Evolutionary conservation across 2,797 vertebrate species (phyloP), one percentile per base, ranked within the genome.

Genomic region (Xenopus petersii): DNA sequence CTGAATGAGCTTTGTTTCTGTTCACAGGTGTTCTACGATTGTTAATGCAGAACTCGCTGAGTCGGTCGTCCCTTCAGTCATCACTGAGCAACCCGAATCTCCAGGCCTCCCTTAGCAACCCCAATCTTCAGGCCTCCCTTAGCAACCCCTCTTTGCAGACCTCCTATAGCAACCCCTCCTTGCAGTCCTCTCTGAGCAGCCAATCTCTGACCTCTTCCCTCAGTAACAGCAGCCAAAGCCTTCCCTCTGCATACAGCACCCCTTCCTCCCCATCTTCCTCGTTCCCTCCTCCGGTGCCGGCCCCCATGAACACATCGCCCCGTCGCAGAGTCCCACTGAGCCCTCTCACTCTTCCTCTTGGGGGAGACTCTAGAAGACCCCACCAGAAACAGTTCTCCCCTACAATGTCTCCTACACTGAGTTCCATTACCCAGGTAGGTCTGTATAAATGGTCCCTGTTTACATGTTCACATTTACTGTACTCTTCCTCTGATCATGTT

Each of bases 351-450:
- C 90, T 96, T 81, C 93, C 94, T 1, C 81, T 88, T 88, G 92
- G 91, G 15, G 87, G 84, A 51, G 95, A 96, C 77, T 77, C 91
- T n/a, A 88, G 96, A 82, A 88, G 96, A 84, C 92, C 93, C 79
- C 96, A 94, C 86, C 83, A 89, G 85, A 96, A 96, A 86, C 96
- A 95, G 90, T 98, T 97, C 86, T 96, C 96, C 60, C 96, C 96
- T 83, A 96, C 95, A 85, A 92, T 96, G 89, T 95, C 96, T 77
- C 95, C 95, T 81, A 95, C 95, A 49, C 90, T 98, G 85, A 94
- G 94, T 83, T 96, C 95, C 88, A 97, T 98, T 87, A 94, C 95
- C 77, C 96, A 97, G 94, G 94, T 95, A 92, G 83, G 86, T 85
- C 13, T 16, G 54, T 15, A 5, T 56, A 16, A 30, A 30, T 30